Conservation (phyloP, 2,888 invertebrate genomes). For the Chaetogeoica ovagalla region DNA sequence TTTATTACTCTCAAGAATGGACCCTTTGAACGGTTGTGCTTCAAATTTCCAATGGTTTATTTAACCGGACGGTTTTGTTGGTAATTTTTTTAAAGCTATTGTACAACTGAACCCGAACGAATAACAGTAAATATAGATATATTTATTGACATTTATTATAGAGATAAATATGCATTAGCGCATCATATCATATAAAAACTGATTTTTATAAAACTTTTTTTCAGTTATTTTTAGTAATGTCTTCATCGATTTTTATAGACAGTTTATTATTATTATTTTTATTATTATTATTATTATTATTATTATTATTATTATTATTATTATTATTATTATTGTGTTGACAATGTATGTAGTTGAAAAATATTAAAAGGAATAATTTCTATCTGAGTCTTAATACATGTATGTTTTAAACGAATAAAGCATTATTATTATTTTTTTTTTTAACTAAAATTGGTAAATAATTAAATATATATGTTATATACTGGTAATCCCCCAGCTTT, state of each 20-base stretch:
- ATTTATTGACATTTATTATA: not conserved
- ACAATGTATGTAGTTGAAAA: no score
- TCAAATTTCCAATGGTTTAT: conserved; percentile 3
- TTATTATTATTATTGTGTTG: no score
- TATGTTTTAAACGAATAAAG: not conserved
- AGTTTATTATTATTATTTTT: not conserved
- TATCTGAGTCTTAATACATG: no score
- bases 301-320: no score
- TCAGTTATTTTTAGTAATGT: not conserved
- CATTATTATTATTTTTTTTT: no score
- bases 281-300: no score
- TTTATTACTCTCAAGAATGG: no score
- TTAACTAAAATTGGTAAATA: not conserved
- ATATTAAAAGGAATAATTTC: no score
- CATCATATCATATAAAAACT: not conserved
- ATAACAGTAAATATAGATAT: not conserved
- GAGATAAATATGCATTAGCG: not conserved
- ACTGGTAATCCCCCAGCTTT: no score
- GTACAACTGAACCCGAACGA: not conserved
- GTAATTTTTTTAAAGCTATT: not conserved
- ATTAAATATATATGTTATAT: not conserved
- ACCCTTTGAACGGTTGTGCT: not conserved
- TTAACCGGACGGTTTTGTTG: not conserved
- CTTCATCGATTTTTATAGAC: not conserved
- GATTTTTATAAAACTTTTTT: conserved; percentile 8